Percentiles rank a stretch among this genome's conserved stretches.
phyloP scores from a whole-genome alignment of 2,113 vertebrate species.

The Solea solea region DNA sequence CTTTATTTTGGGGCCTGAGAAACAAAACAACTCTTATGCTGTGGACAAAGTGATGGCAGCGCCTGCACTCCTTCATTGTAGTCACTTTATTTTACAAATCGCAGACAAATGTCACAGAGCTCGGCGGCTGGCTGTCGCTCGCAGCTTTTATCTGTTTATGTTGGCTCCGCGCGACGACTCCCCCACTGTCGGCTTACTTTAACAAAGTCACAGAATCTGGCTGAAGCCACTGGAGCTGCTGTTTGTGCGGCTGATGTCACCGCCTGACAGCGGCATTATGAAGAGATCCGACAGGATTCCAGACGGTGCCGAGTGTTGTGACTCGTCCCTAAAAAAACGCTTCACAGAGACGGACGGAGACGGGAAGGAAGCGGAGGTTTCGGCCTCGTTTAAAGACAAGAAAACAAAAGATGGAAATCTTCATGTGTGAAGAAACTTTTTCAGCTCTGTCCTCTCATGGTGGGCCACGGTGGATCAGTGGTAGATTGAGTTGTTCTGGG shows the following conservation, averaged over 20 bases:
- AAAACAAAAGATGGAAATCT: too few species aligned
- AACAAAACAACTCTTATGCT: conserved; percentile 19
- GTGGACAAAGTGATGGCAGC: conserved; percentile 35
- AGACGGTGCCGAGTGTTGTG: conserved; percentile 16
- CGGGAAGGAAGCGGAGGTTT: neutral
- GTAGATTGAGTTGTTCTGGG: too few species aligned
- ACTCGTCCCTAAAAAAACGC: neutral
- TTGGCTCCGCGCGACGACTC: conserved; percentile 34
- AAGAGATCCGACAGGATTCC: conserved; percentile 23
- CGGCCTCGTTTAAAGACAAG: neutral
- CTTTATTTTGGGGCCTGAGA: neutral
- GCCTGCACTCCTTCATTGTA: conserved; percentile 25
- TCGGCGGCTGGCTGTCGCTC: conserved; percentile 29
- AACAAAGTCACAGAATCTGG: conserved; percentile 39
- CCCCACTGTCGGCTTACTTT: conserved; percentile 48
- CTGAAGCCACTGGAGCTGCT: conserved; percentile 26
- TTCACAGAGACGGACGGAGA: neutral
- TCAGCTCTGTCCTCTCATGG: too few species aligned
- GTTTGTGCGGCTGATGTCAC: conserved; percentile 24
- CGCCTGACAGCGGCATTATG: conserved; percentile 28
- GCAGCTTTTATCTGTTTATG: conserved; percentile 60
- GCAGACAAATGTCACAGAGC: conserved; percentile 50
- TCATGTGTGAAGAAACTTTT: too few species aligned
- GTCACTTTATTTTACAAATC: conserved; percentile 51
- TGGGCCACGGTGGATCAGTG: too few species aligned